These are phyloP conservation scores for Sthenelais limicola DNA, from an alignment of 2,888 invertebrate genomes.

Conservation along the genomic window DNA sequence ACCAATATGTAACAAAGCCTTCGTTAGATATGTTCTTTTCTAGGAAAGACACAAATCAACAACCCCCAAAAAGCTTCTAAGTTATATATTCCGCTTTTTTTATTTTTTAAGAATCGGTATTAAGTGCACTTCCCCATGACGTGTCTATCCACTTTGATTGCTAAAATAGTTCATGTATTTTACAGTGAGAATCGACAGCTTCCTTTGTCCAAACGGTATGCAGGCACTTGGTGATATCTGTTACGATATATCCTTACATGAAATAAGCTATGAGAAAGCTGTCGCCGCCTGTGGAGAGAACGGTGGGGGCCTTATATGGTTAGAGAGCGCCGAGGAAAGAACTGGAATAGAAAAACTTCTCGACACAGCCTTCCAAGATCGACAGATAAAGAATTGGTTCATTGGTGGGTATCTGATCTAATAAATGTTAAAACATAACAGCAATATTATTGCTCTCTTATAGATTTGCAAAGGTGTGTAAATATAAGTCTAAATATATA, in stretches of 20 bases:
- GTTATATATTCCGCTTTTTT: too few relatives aligned
- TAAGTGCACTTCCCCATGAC: too few relatives aligned
- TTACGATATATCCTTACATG: background rate
- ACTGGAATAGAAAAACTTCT: background rate
- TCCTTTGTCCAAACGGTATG: slow-evolving; percentile 16
- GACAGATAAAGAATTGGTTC: slow-evolving; percentile 25
- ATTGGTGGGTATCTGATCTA: background rate
- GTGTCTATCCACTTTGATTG: too few relatives aligned
- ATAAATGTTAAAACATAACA: background rate
- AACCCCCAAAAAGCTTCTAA: too few relatives aligned
- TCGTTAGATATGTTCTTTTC: too few relatives aligned
- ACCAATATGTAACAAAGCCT: too few relatives aligned
- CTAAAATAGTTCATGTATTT: background rate
- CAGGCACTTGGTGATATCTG: background rate
- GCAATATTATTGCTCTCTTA: too few relatives aligned
- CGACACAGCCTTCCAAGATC: slow-evolving; percentile 6
- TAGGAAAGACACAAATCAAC: too few relatives aligned
- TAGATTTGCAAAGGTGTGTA: too few relatives aligned
- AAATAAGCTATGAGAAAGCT: background rate
- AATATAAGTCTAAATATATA: too few relatives aligned
- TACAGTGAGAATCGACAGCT: slow-evolving; percentile 9
- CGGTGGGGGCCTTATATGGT: slow-evolving; percentile 6
- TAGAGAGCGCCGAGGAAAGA: background rate
- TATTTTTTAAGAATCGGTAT: too few relatives aligned
- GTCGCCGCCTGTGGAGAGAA: background rate